Base-by-base conservation (phyloP, 2,888 invertebrate genomes). In the Zele albiditarsus region DNA sequence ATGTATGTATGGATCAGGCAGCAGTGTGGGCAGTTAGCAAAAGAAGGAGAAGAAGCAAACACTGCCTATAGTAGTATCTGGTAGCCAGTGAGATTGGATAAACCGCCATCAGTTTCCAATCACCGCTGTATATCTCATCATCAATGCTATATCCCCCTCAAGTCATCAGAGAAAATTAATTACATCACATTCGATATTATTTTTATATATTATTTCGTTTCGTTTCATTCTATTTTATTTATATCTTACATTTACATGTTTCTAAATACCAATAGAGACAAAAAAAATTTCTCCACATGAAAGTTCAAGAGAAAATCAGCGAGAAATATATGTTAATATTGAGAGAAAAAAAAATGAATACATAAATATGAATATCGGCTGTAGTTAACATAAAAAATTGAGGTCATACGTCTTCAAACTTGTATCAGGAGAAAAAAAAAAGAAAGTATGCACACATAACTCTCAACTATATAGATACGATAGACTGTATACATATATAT, bases 51-150 rank as follows among this genome's bases (percentile, higher is more conserved):
- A 33, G 60, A 58, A 42, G 25, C 20, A 27, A 49, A 67, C 46
- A 67, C n/a, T 38, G 38, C 25, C 38, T 38, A 38, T 38, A 20
- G 20, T 38, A 66, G 5, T 66, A n/a, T 23, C 38, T 23, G 66
- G 46, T 46, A 46, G 46, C 46, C 63, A 31, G 31, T 42, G 42
- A 46, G 67, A 67, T 67, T 67, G 67, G 67, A 67, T 67, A 67
- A 67, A 67, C 49, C 46, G 20, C 67, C 67, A 49, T 20, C 67
- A 67, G 25, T 67, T 46, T 67, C 42, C 67, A 67, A 67, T 67
- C 67, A 67, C 12, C 42, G 25, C 67, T 67, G 42, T 67, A 20
- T 33, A 65, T 65, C 65, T n/a, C 23, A 42, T 65, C 31, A 65
- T 65, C 65, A 65, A 42, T 65, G 20, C 14, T 63, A 46, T 46